Evolutionary conservation across 2,797 vertebrate genomes (phyloP).

Genomic region (Martes flavigula): DNA sequence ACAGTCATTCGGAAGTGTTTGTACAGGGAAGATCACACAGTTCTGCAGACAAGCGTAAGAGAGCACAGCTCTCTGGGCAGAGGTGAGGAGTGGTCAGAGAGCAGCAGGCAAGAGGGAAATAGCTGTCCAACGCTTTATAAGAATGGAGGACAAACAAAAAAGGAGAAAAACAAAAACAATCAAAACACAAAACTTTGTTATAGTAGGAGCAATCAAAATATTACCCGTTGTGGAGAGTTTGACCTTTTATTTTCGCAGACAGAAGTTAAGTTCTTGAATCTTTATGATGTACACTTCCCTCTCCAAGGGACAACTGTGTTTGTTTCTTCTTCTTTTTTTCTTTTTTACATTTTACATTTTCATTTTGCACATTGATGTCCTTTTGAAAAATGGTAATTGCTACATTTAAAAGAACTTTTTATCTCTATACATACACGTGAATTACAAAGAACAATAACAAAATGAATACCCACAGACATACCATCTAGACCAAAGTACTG

Average conservation of each 20-base stretch:
- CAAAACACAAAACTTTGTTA: not conserved
- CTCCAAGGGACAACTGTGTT: not conserved
- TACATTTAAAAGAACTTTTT: constrained; percentile 5
- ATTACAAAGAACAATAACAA: constrained; percentile 17
- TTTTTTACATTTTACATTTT: not conserved
- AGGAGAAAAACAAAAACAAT: not conserved
- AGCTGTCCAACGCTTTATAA: not conserved
- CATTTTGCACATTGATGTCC: not conserved
- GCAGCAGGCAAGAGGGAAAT: not conserved
- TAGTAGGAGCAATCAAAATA: not conserved
- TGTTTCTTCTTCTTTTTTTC: not conserved
- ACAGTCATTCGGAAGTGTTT: not conserved
- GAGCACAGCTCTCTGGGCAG: not conserved
- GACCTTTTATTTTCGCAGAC: not conserved
- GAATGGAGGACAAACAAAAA: not conserved
- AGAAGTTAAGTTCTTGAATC: constrained; percentile 3
- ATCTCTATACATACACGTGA: not conserved
- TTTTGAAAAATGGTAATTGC: not conserved
- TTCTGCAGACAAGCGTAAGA: not conserved
- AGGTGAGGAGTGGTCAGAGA: not conserved
- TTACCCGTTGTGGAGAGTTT: not conserved
- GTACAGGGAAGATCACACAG: not conserved
- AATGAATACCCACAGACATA: not conserved
- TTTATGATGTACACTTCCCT: not conserved
- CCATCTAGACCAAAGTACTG: not conserved